Percentiles rank a stretch among this genome's conserved stretches.
These are phyloP conservation scores for Caenorhabditis tropicalis DNA, from an alignment of 1,140 invertebrate genomes.

Conservation along the genomic window DNA sequence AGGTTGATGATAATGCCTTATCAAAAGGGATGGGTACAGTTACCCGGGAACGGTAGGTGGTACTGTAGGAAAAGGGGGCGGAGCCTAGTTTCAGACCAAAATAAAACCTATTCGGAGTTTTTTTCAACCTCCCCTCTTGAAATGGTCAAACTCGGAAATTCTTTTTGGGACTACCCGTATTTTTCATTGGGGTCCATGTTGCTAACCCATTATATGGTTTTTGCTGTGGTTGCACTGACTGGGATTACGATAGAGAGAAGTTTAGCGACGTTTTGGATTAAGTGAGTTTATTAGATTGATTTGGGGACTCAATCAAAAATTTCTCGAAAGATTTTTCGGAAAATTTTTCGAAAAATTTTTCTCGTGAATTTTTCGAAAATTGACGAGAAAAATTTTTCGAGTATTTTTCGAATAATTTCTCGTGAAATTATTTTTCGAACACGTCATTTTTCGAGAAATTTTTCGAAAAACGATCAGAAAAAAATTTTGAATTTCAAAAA, in stretches of 20 bases:
- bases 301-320: background rate
- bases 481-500: no score
- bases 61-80: background rate
- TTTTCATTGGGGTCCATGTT: background rate
- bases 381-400: no score
- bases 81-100: background rate
- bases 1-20: conserved; percentile 11
- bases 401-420: no score
- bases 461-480: no score
- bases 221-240: background rate
- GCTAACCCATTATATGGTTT: background rate
- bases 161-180: background rate
- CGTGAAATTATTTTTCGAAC: no score
- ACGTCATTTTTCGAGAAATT: no score
- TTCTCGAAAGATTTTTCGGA: no score
- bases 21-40: conserved; percentile 4
- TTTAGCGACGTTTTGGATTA: background rate
- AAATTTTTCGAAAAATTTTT: no score
- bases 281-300: background rate
- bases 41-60: background rate
- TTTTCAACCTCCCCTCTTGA: background rate
- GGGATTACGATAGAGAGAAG: background rate
- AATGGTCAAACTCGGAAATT: background rate
- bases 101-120: background rate
- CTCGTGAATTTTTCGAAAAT: no score